A percentile compares a stretch with the other conserved stretches of the same genome.
Conservation (phyloP, 1,140 invertebrate genomes). For the Cydia splendana region DNA sequence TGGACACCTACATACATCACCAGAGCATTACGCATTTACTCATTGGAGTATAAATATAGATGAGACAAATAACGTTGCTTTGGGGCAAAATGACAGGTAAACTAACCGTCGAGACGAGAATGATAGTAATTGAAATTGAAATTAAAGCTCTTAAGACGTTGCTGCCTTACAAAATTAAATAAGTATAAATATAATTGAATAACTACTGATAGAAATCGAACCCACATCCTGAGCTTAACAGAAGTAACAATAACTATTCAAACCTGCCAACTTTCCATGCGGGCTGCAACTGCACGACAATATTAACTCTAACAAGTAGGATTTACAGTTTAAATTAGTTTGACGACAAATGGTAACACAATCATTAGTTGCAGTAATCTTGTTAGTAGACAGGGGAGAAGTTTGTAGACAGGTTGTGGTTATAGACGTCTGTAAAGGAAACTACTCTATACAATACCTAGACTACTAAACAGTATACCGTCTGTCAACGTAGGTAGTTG, state of each 20-base stretch:
- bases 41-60: no score
- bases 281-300: background rate
- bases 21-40: no score
- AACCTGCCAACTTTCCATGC: slow-evolving; percentile 29
- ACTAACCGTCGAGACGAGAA: no score
- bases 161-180: background rate
- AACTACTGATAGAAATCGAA: background rate
- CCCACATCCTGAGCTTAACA: slow-evolving; percentile 14
- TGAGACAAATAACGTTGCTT: no score
- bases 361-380: slow-evolving; percentile 28
- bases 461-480: no score
- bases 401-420: background rate
- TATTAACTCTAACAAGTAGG: background rate
- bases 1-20: no score
- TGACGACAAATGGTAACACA: slow-evolving; percentile 8
- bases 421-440: background rate
- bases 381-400: slow-evolving; percentile 18
- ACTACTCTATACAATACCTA: no score
- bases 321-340: slow-evolving; percentile 13
- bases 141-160: no score
- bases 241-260: slow-evolving; percentile 12
- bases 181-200: background rate
- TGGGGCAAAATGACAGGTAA: background rate
- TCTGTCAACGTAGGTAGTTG: no score
- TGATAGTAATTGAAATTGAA: no score